phyloP scores from a whole-genome alignment of 2,888 invertebrate genomes.

The Leptinotarsa haldemani region DNA sequence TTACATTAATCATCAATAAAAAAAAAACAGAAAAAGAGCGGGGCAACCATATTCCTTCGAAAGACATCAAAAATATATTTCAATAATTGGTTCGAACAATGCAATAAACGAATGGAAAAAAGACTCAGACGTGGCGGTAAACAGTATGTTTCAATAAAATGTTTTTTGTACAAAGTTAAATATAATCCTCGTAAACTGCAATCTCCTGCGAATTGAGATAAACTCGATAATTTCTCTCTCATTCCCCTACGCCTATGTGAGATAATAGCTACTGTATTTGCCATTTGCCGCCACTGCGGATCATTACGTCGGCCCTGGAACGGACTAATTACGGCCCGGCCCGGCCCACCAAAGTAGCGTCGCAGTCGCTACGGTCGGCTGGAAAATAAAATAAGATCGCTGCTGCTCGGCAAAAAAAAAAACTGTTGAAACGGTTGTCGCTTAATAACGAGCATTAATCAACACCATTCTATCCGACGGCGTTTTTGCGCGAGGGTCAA shows the following conservation, averaged over 20 bases:
- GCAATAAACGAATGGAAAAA: too few species aligned
- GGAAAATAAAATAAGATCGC: slow-evolving; percentile 11
- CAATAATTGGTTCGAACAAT: too few species aligned
- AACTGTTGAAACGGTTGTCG: slow-evolving; percentile 20
- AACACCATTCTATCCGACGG: background rate
- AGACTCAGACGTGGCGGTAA: too few species aligned
- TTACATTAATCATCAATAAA: too few species aligned
- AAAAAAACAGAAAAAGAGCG: too few species aligned
- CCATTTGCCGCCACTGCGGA: slow-evolving; percentile 37
- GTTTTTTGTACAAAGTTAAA: too few species aligned
- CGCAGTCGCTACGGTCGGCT: slow-evolving; percentile 16
- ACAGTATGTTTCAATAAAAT: too few species aligned
- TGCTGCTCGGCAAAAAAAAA: slow-evolving; percentile 15
- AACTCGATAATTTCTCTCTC: too few species aligned
- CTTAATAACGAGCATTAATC: slow-evolving; percentile 23
- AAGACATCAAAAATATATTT: too few species aligned
- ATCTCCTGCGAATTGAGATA: too few species aligned
- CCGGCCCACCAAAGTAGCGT: slow-evolving; percentile 34
- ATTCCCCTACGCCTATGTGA: slow-evolving; percentile 14
- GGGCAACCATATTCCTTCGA: too few species aligned
- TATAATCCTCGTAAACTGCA: too few species aligned
- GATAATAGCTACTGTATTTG: slow-evolving; percentile 31
- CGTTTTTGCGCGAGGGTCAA: slow-evolving; percentile 9
- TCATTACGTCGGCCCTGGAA: slow-evolving; percentile 37
- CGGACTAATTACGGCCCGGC: slow-evolving; percentile 37